These are phyloP conservation scores for Suricata suricatta DNA, from an alignment of 2,113 vertebrate genomes.

Conservation along the genomic window DNA sequence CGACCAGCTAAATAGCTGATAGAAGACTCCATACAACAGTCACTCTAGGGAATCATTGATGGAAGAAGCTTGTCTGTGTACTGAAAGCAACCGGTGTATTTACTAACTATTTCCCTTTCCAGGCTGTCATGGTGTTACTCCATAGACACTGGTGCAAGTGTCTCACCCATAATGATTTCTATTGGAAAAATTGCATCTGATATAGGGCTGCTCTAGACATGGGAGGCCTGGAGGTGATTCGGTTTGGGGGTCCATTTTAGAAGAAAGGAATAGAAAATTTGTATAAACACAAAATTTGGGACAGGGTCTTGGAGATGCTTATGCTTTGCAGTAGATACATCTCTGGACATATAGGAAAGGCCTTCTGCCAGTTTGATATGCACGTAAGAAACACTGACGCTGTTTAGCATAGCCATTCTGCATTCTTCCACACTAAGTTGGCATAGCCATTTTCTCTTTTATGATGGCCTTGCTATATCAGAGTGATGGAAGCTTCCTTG, in stretches of 20 bases:
- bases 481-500: background rate
- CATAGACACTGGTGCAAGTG: background rate
- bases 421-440: background rate
- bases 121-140: background rate
- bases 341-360: background rate
- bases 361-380: background rate
- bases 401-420: background rate
- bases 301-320: background rate
- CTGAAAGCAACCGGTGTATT: background rate
- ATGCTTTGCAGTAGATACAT: background rate
- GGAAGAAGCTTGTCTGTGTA: background rate
- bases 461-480: conserved; percentile 11
- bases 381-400: background rate
- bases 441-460: conserved; percentile 7
- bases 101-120: background rate
- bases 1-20: background rate
- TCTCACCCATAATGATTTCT: background rate
- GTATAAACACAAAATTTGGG: background rate
- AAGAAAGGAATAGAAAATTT: background rate
- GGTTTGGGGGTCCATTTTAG: background rate
- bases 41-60: background rate
- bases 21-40: background rate
- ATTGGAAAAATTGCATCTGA: background rate
- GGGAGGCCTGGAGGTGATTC: background rate
- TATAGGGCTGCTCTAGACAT: background rate